A percentile compares a stretch with the other conserved stretches of the same genome.
Evolutionary conservation across 1,140 invertebrate species (phyloP).

Genomic region (Scylla paramamosain): DNA sequence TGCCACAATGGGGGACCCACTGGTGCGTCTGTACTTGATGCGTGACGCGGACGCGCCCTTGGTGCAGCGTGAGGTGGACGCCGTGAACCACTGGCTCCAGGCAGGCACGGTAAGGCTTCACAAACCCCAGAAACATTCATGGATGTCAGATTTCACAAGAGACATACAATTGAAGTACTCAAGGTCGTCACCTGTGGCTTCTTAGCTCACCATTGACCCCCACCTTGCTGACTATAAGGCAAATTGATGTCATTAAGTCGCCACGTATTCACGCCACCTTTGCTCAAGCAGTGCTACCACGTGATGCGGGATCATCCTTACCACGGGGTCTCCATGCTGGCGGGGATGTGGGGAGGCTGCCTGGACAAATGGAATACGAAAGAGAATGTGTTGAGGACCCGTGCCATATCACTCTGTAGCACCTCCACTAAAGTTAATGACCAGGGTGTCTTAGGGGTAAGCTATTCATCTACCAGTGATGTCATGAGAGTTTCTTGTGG

Average conservation of each 20-base stretch:
- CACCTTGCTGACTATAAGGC: neutral
- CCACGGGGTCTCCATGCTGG: constrained; percentile 56
- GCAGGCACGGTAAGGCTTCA: constrained; percentile 37
- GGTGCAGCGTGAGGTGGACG: constrained; percentile 65
- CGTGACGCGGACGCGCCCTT: constrained; percentile 62
- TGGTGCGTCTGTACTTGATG: constrained; percentile 58
- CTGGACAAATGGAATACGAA: neutral
- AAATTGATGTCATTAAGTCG: neutral
- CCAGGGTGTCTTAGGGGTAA: neutral
- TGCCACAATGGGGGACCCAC: constrained; percentile 59
- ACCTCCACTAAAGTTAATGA: neutral
- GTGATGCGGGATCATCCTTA: constrained; percentile 63
- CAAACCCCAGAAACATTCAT: neutral
- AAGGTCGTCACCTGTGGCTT: neutral
- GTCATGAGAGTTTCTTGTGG: too few species aligned
- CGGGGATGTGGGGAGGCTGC: constrained; percentile 64
- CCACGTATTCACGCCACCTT: neutral
- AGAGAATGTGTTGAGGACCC: neutral
- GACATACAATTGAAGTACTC: neutral
- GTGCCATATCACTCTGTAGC: neutral
- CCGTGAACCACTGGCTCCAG: constrained; percentile 55
- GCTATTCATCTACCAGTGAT: neutral
- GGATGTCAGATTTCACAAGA: neutral
- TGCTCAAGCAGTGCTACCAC: constrained; percentile 55
- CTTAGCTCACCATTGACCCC: neutral